phyloP scores from a whole-genome alignment of 2,888 invertebrate species.

The Cryptophagus acutangulus region DNA sequence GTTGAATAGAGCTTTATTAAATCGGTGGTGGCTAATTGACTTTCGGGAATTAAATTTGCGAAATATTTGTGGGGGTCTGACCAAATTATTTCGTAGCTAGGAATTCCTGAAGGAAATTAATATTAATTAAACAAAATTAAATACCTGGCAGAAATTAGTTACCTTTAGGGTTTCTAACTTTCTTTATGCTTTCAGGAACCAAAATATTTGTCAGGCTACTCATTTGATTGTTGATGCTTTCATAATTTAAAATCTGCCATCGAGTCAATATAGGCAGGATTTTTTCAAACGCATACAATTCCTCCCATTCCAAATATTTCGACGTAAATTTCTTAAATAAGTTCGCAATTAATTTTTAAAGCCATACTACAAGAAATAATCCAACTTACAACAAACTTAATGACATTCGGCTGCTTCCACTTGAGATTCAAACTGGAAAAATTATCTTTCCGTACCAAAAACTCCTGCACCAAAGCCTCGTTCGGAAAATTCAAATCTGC shows the following conservation, averaged over 20 bases:
- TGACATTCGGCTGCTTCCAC: constrained; percentile 64
- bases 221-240: constrained; percentile 19
- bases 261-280: constrained; percentile 70
- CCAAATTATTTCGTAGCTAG: constrained; percentile 72
- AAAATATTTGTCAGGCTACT: constrained; percentile 44
- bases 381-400: constrained; percentile 62
- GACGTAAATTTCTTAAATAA: constrained; percentile 59
- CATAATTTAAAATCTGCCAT: constrained; percentile 62
- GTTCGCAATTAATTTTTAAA: not conserved
- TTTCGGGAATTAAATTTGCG: constrained; percentile 56
- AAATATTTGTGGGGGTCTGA: constrained; percentile 55
- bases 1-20: constrained; percentile 57
- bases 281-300: constrained; percentile 71
- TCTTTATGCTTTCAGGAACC: constrained; percentile 53
- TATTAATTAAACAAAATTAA: constrained; percentile 4
- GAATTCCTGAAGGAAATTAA: constrained; percentile 50
- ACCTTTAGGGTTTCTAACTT: constrained; percentile 52
- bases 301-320: constrained; percentile 66
- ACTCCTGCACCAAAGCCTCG: constrained; percentile 70
- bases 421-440: constrained; percentile 53
- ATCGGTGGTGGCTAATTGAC: constrained; percentile 51
- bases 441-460: constrained; percentile 54
- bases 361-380: constrained; percentile 1
- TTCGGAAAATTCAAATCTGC: constrained; percentile 63
- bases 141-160: constrained; percentile 9